Evolutionary conservation across 2,888 invertebrate species (phyloP), one percentile per base, ranked within the genome.

Genomic region (Melanargia galathea): DNA sequence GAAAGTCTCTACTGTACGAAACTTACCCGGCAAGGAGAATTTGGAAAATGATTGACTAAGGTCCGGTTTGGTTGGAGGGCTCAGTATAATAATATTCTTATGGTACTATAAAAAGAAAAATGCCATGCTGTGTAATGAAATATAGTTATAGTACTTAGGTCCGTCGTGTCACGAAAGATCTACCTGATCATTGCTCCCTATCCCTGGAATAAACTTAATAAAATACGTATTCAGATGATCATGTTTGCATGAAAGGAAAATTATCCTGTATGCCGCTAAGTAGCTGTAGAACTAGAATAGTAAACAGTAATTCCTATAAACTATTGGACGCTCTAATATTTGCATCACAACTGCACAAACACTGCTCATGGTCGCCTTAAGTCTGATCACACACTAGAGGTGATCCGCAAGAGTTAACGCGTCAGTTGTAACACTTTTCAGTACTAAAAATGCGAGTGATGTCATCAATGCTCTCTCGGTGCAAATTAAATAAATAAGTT

Each of bases 301-400:
- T 16, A 51, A 2, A 16, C 26, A 40, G 24, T 55, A 45, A 51
- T 24, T 40, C 22, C 51, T 20, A 58, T 56, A 56, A 30, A 30
- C 54, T 51, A 55, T 62, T 51, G 40, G 43, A 40, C 38, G 48
- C 56, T 60, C 60, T 60, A 62, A 56, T 65, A 58, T 58, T 35
- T 24, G 46, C 43, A 56, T 62, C 63, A 54, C n/a, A n/a, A n/a
- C n/a, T 60, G 60, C 52, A 56, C 40, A 57, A 58, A 45, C 54
- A 49, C 55, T 45, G 46, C 35, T 63, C 13, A 26, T 59, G 52
- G 56, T 24, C 40, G 54, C 38, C 26, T 43, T 52, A 40, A 45
- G 22, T n/a, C 20, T 46, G 43, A 8, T 7, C 16, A 16, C 43
- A 8, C 43, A 43, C 18, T 43, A 18, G 38, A 43, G 18, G 18